Evolutionary conservation across 2,113 vertebrate genomes (phyloP).

Genomic region (Osmerus mordax): DNA sequence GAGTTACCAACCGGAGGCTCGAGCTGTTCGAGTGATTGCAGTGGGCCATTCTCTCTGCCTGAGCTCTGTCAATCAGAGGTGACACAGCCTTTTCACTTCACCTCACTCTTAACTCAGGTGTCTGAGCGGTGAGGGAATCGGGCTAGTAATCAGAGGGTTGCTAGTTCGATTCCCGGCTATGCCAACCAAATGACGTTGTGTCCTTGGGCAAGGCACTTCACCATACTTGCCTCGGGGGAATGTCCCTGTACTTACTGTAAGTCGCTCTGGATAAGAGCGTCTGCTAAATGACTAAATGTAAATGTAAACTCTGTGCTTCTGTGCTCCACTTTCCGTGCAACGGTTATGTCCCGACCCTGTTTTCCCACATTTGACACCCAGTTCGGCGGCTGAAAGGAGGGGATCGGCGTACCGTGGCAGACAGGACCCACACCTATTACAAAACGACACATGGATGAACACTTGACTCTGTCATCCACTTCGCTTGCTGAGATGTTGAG

Average conservation of each 20-base stretch:
- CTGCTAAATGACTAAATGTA: no score
- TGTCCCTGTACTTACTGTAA: no score
- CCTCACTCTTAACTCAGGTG: neutral
- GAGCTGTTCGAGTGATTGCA: neutral
- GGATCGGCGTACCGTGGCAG: constrained; percentile 1
- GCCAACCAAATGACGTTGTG: no score
- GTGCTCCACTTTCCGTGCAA: neutral
- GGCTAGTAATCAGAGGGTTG: no score
- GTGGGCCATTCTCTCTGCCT: neutral
- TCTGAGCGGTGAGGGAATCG: no score
- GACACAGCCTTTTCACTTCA: neutral
- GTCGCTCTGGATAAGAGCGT: no score
- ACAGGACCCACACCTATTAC: neutral
- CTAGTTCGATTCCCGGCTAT: no score
- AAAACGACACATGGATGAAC: constrained; percentile 19
- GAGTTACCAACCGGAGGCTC: no score
- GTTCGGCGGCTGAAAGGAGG: constrained; percentile 10
- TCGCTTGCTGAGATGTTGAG: neutral
- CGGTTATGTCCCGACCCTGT: constrained; percentile 7
- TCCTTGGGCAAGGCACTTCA: no score
- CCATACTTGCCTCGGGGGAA: no score
- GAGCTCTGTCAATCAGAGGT: neutral
- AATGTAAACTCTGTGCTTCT: no score
- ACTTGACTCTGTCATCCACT: constrained; percentile 17
- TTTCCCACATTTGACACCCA: neutral